phyloP scores from a whole-genome alignment of 92 coral and sea anemone species.

The Porites evermanni region DNA sequence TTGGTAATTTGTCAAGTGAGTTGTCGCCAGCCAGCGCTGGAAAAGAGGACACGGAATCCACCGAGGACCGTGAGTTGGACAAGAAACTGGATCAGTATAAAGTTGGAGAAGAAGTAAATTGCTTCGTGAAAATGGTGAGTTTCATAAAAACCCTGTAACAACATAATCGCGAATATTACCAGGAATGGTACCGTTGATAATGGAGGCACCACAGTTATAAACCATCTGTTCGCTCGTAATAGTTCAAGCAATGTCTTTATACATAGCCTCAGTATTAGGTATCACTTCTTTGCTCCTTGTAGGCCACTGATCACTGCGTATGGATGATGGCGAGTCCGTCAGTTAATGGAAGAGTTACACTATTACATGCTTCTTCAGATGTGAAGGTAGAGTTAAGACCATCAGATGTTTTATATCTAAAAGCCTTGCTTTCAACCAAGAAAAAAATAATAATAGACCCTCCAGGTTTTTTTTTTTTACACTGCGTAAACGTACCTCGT shows the following conservation, averaged over 20 bases:
- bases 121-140: slow-evolving; percentile 95
- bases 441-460: too few species aligned
- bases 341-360: slow-evolving; percentile 79
- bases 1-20: slow-evolving; percentile 33
- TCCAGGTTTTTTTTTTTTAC: too few species aligned
- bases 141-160: too few species aligned
- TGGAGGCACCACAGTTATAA: too few species aligned
- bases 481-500: too few species aligned
- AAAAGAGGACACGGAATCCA: slow-evolving; percentile 4
- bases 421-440: too few species aligned
- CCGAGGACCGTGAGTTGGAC: slow-evolving; percentile 28
- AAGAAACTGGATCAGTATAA: slow-evolving; percentile 77
- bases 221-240: too few species aligned
- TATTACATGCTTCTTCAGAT: slow-evolving; percentile 85
- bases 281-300: background rate
- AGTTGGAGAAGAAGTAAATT: slow-evolving; percentile 84
- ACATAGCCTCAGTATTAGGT: too few species aligned
- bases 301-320: slow-evolving; percentile 81
- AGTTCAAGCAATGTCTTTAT: too few species aligned
- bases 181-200: too few species aligned
- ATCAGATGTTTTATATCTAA: too few species aligned
- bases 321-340: slow-evolving; percentile 87
- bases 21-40: slow-evolving; percentile 29
- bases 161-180: too few species aligned
- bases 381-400: slow-evolving; percentile 60